phyloP scores from a whole-genome alignment of 2,113 vertebrate species.

The Xyrauchen texanus region DNA sequence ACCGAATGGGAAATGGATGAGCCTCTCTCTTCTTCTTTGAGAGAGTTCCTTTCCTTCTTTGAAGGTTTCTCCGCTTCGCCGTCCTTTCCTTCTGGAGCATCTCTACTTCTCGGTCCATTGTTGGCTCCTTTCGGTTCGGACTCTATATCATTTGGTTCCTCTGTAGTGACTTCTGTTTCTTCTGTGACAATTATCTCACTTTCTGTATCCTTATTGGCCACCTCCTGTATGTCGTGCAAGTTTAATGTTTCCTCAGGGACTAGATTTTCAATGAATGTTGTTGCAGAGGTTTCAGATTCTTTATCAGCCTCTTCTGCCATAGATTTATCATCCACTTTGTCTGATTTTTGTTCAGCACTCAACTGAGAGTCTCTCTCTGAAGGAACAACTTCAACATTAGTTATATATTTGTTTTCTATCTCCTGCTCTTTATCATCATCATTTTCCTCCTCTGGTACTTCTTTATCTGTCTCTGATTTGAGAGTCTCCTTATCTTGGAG shows the following conservation, averaged over 20 bases:
- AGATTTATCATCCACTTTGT: conserved; percentile 10
- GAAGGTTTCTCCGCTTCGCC: conserved; percentile 57
- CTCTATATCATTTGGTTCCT: conserved; percentile 39
- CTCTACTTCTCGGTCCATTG: conserved; percentile 8
- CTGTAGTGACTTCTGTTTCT: not conserved
- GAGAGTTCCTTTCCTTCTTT: conserved; percentile 11
- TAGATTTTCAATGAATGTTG: conserved; percentile 29
- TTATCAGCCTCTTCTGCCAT: conserved; percentile 17
- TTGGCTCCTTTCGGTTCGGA: conserved; percentile 40
- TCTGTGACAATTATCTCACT: not conserved
- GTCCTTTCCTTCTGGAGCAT: conserved; percentile 46
- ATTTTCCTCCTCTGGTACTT: not conserved
- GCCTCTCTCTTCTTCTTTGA: conserved; percentile 59
- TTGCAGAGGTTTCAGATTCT: conserved; percentile 23
- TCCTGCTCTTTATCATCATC: conserved; percentile 1
- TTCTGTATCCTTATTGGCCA: not conserved
- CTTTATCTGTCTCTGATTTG: conserved; percentile 14
- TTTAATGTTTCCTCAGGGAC: not conserved
- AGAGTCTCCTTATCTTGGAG: not conserved
- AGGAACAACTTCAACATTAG: not conserved
- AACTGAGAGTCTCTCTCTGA: conserved; percentile 12
- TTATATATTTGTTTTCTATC: not conserved
- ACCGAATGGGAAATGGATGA: conserved; percentile 60
- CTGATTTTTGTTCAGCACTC: not conserved
- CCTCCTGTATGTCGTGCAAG: not conserved